phyloP scores from a whole-genome alignment of 2,888 invertebrate species.

The Hydropsyche betteni region DNA sequence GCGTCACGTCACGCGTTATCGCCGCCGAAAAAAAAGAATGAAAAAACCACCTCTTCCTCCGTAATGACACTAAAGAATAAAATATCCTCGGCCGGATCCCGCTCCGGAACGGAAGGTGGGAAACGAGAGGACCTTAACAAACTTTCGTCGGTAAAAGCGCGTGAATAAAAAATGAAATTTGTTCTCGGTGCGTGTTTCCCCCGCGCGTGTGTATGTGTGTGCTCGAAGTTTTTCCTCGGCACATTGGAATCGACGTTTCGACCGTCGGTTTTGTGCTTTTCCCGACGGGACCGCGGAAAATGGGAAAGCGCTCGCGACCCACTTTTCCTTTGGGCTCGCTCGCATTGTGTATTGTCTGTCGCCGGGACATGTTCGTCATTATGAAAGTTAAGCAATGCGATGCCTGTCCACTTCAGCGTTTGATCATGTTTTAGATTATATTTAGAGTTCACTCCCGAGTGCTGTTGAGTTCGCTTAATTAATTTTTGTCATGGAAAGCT shows the following conservation, averaged over 20 bases:
- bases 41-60: neutral
- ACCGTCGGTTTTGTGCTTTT: neutral
- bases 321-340: no score
- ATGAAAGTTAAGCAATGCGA: no score
- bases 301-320: no score
- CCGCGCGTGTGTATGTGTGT: neutral
- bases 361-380: no score
- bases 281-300: slow-evolving; percentile 8
- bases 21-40: neutral
- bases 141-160: slow-evolving; percentile 11
- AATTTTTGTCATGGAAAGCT: neutral
- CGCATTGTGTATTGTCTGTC: no score
- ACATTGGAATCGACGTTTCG: slow-evolving; percentile 29
- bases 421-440: no score
- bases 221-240: slow-evolving; percentile 8
- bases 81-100: slow-evolving; percentile 17
- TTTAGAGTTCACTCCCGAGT: neutral
- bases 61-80: slow-evolving; percentile 34
- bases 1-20: slow-evolving; percentile 22
- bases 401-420: no score
- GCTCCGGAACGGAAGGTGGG: neutral
- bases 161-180: slow-evolving; percentile 37
- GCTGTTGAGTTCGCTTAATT: neutral
- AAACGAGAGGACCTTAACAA: neutral
- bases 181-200: slow-evolving; percentile 2